A percentile compares a stretch with the other conserved stretches of the same genome.
phyloP scores from a whole-genome alignment of 92 coral and sea anemone genomes.

The Porites cylindrica region DNA sequence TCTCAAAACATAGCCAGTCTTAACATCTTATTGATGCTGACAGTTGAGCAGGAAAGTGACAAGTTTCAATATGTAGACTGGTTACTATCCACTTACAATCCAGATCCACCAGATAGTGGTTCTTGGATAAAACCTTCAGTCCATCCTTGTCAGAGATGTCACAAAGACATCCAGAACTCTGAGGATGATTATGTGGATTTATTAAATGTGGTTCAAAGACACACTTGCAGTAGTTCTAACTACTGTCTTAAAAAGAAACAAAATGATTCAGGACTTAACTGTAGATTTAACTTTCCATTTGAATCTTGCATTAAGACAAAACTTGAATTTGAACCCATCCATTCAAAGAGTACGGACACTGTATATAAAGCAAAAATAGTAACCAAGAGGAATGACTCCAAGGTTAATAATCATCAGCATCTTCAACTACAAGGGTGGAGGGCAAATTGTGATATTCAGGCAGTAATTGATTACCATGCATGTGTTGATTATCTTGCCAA shows the following conservation, averaged over 20 bases:
- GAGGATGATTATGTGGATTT: constrained; percentile 47
- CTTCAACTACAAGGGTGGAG: constrained; percentile 54
- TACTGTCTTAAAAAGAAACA: constrained; percentile 55
- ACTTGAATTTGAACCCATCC: constrained; percentile 58
- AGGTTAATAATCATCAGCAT: constrained; percentile 41
- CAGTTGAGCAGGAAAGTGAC: too few relatives aligned
- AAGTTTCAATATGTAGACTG: constrained; percentile 56
- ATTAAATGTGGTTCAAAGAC: constrained; percentile 45
- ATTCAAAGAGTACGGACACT: background rate
- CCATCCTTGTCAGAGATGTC: constrained; percentile 58
- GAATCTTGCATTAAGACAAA: constrained; percentile 32
- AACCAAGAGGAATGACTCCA: constrained; percentile 44
- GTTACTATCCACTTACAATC: constrained; percentile 62
- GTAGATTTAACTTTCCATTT: constrained; percentile 61
- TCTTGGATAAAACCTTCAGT: constrained; percentile 53
- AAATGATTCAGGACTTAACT: constrained; percentile 30
- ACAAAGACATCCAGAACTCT: constrained; percentile 34
- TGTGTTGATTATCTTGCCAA: constrained; percentile 43
- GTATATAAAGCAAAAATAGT: constrained; percentile 42
- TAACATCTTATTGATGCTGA: too few relatives aligned
- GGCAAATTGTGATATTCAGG: constrained; percentile 45
- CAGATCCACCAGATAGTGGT: constrained; percentile 61
- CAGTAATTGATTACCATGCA: constrained; percentile 45
- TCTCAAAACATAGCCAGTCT: too few relatives aligned
- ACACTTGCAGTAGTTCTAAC: constrained; percentile 52